These are phyloP conservation scores for Jordanella pulchra DNA, from an alignment of 2,797 vertebrate species.

Conservation along the genomic window DNA sequence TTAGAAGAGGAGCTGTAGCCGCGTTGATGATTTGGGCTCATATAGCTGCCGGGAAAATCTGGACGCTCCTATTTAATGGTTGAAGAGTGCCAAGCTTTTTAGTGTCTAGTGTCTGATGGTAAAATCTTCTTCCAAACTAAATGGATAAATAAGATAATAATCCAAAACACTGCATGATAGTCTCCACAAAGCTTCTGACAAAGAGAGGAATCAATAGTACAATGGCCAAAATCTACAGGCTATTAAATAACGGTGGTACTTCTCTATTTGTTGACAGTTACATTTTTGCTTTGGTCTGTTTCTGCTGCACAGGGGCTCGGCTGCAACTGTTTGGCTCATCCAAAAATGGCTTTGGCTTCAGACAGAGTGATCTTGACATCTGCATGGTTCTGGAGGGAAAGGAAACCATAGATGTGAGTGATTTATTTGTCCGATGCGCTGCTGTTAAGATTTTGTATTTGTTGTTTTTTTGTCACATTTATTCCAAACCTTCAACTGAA, in stretches of 20 bases:
- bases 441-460: background rate
- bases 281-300: background rate
- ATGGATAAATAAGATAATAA: background rate
- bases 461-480: background rate
- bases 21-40: background rate
- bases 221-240: background rate
- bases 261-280: background rate
- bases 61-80: too few species aligned
- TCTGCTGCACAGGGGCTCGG: constrained; percentile 80
- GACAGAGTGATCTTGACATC: constrained; percentile 94
- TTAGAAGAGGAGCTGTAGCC: background rate
- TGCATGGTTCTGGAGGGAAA: constrained; percentile 92
- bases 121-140: background rate
- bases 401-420: constrained; percentile 86
- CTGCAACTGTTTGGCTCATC: constrained; percentile 93
- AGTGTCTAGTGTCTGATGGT: background rate
- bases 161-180: background rate
- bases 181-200: background rate
- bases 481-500: background rate
- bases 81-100: too few species aligned
- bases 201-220: background rate
- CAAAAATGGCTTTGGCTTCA: constrained; percentile 96
- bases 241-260: background rate
- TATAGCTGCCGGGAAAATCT: background rate
- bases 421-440: background rate